Evolutionary conservation across 2,797 vertebrate genomes (phyloP).

Genomic region (Tamandua tetradactyla): DNA sequence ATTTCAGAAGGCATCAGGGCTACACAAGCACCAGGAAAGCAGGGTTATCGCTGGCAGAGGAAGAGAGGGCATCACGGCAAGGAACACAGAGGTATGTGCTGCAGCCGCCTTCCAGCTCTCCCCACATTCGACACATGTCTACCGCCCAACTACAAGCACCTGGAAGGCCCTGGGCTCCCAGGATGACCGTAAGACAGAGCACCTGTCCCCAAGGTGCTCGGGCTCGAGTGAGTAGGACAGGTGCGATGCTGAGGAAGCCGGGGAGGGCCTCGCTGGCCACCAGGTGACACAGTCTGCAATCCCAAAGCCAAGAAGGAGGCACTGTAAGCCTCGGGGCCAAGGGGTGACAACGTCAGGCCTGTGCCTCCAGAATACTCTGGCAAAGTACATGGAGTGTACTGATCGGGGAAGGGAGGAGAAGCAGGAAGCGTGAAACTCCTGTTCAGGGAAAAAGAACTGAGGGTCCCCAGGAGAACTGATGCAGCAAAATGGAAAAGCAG

Average conservation of each 20-base stretch:
- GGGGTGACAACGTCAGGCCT: not conserved
- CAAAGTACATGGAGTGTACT: not conserved
- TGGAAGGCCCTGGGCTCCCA: not conserved
- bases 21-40: too few relatives aligned
- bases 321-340: not conserved
- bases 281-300: not conserved
- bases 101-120: not conserved
- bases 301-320: not conserved
- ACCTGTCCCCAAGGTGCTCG: not conserved
- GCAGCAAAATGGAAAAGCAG: not conserved
- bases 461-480: not conserved
- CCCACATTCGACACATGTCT: not conserved
- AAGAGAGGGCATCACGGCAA: not conserved
- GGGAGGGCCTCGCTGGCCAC: not conserved
- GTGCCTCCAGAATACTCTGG: not conserved
- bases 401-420: accelerated
- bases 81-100: too few relatives aligned
- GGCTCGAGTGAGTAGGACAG: not conserved
- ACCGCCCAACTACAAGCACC: not conserved
- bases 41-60: not conserved
- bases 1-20: not conserved
- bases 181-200: not conserved
- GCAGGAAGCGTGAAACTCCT: not conserved
- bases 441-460: not conserved
- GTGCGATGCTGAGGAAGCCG: accelerated